Evolutionary conservation across 2,888 invertebrate genomes (phyloP).

Genomic region (Synergus japonicus): DNA sequence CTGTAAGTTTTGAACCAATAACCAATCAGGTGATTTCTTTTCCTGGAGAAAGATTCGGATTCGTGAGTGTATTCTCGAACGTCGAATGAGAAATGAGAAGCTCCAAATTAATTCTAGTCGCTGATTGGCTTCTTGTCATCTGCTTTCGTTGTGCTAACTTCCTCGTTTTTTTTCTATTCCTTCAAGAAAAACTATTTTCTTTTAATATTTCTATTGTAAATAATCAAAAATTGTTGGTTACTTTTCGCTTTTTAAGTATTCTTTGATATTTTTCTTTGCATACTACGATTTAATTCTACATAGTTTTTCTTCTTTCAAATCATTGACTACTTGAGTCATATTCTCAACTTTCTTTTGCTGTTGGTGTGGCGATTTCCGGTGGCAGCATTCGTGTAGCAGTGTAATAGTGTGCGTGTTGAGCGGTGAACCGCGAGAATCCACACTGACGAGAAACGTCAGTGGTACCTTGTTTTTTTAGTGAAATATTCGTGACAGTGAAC

Average conservation of each 20-base stretch:
- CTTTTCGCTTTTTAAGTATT: background rate
- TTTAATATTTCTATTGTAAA: background rate
- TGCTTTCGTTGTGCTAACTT: constrained; percentile 7
- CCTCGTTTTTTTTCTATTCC: no score
- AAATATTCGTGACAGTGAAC: constrained; percentile 35
- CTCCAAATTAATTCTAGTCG: background rate
- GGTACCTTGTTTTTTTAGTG: constrained; percentile 8
- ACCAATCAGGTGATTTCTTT: background rate
- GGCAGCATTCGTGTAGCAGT: background rate
- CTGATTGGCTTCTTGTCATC: constrained; percentile 9
- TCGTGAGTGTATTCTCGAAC: background rate
- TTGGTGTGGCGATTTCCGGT: constrained; percentile 23
- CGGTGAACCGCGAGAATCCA: constrained; percentile 4
- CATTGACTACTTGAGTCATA: background rate
- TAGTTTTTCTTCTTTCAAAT: background rate
- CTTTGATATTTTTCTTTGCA: no score
- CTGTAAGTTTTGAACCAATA: background rate
- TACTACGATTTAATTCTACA: no score
- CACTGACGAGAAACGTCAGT: constrained; percentile 11
- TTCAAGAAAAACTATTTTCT: background rate
- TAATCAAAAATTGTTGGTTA: no score
- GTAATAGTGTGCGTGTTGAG: background rate
- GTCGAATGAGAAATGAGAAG: no score
- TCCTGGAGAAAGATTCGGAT: background rate
- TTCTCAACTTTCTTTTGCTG: background rate